Evolutionary conservation across 2,888 invertebrate genomes (phyloP).

Genomic region (Iphiclides podalirius): DNA sequence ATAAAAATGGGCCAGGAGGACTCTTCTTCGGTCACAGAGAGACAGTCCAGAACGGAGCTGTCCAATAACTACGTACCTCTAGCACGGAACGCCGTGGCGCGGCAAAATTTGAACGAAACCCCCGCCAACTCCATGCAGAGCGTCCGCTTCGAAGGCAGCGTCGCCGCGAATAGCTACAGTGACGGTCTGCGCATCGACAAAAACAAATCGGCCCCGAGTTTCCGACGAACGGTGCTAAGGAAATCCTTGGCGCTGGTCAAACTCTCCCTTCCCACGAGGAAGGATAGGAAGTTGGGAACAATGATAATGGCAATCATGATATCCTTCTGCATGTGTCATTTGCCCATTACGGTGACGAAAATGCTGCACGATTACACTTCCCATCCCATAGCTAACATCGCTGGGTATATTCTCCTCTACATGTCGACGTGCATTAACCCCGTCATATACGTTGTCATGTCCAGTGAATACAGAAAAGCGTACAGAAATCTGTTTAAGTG

Average conservation of each 20-base stretch:
- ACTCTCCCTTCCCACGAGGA: constrained; percentile 85
- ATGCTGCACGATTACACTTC: constrained; percentile 82
- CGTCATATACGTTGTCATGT: constrained; percentile 96
- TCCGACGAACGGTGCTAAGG: constrained; percentile 51
- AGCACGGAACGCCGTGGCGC: not conserved
- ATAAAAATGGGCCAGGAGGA: constrained; percentile 34
- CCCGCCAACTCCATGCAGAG: constrained; percentile 3
- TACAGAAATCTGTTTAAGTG: constrained; percentile 88
- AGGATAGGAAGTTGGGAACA: constrained; percentile 86
- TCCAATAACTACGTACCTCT: not conserved
- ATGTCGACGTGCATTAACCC: constrained; percentile 94
- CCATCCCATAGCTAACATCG: constrained; percentile 85
- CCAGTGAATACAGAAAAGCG: constrained; percentile 93
- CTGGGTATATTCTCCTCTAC: constrained; percentile 91
- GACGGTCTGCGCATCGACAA: not conserved
- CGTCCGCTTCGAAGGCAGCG: constrained; percentile 27
- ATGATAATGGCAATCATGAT: constrained; percentile 96
- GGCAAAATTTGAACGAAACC: not conserved
- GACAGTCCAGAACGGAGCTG: constrained; percentile 7
- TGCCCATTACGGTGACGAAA: constrained; percentile 94
- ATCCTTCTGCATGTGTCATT: constrained; percentile 93
- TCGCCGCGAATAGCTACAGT: constrained; percentile 4
- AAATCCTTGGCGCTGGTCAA: constrained; percentile 56
- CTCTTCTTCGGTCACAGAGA: constrained; percentile 26
- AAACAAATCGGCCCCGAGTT: constrained; percentile 37